Percentiles rank a stretch among this genome's conserved stretches.
Evolutionary conservation across 1,140 invertebrate species (phyloP).

Genomic region (Metaphire vulgaris): DNA sequence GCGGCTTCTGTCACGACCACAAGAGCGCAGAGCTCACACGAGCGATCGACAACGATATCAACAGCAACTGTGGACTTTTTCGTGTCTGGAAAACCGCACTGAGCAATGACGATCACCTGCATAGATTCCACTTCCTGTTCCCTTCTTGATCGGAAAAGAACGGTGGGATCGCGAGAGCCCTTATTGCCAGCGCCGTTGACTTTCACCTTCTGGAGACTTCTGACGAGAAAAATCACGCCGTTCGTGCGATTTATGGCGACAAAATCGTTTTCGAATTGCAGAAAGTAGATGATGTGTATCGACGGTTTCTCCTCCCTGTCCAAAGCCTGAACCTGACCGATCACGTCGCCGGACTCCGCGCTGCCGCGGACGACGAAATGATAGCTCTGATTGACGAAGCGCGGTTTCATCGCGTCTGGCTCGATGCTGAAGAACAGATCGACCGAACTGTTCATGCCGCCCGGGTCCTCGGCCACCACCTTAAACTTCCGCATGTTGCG

Average conservation of each 20-base stretch:
- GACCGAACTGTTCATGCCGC: slow-evolving; percentile 67
- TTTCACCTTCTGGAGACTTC: not conserved
- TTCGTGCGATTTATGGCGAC: slow-evolving; percentile 87
- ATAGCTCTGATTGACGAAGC: slow-evolving; percentile 80
- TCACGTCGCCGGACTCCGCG: slow-evolving; percentile 64
- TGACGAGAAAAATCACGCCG: slow-evolving; percentile 70
- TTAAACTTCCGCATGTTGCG: slow-evolving; percentile 68
- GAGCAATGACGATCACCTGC: slow-evolving; percentile 17
- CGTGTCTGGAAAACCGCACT: slow-evolving; percentile 3
- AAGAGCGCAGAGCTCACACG: slow-evolving; percentile 23
- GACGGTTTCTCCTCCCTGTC: slow-evolving; percentile 63
- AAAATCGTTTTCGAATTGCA: slow-evolving; percentile 65
- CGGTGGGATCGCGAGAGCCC: not conserved
- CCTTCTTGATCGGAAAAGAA: not conserved
- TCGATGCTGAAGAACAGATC: slow-evolving; percentile 78
- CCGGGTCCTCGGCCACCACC: slow-evolving; percentile 72
- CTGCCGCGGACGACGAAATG: slow-evolving; percentile 69
- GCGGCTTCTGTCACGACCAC: not conserved
- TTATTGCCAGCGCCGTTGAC: not conserved
- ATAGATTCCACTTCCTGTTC: not conserved
- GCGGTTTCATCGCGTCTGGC: slow-evolving; percentile 87
- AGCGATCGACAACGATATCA: slow-evolving; percentile 20
- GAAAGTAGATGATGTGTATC: slow-evolving; percentile 30
- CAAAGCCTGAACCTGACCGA: slow-evolving; percentile 78
- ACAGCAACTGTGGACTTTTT: not conserved